Conservation (phyloP, 2,888 invertebrate species). For the Nesidiocoris tenuis region DNA sequence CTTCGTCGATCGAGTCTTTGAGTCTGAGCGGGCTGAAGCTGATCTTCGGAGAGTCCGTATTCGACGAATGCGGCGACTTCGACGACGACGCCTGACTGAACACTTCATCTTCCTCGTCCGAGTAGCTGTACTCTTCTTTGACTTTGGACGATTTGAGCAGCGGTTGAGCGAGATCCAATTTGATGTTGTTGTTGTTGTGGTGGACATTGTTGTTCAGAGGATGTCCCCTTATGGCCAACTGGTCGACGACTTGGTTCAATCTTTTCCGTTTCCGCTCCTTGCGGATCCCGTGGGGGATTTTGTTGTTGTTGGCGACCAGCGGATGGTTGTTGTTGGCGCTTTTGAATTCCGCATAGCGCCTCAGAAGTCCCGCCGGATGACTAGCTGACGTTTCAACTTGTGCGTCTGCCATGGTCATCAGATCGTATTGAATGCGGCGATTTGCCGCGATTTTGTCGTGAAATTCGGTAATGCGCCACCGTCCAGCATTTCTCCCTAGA, state of each 20-base stretch:
- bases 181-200: conserved; percentile 55
- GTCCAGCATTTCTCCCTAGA: conserved; percentile 21
- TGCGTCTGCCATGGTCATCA: conserved; percentile 67
- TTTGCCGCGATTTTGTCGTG: conserved; percentile 22
- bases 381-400: conserved; percentile 50
- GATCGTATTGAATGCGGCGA: conserved; percentile 40
- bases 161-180: conserved; percentile 45
- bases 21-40: conserved; percentile 61
- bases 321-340: conserved; percentile 59
- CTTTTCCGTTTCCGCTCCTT: conserved; percentile 76
- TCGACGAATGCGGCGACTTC: conserved; percentile 60
- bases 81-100: conserved; percentile 62
- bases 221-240: conserved; percentile 57
- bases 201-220: conserved; percentile 58
- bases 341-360: conserved; percentile 53
- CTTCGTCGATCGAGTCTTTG: conserved; percentile 56
- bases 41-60: conserved; percentile 59
- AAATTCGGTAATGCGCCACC: conserved; percentile 7
- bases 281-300: conserved; percentile 59
- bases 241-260: conserved; percentile 77
- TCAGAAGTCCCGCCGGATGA: conserved; percentile 47
- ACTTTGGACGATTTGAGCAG: conserved; percentile 50
- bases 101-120: conserved; percentile 61
- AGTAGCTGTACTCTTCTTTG: conserved; percentile 52
- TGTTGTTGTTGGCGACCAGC: conserved; percentile 63